Base-by-base conservation (phyloP, 2,113 vertebrate species). In the Piaya cayana region DNA sequence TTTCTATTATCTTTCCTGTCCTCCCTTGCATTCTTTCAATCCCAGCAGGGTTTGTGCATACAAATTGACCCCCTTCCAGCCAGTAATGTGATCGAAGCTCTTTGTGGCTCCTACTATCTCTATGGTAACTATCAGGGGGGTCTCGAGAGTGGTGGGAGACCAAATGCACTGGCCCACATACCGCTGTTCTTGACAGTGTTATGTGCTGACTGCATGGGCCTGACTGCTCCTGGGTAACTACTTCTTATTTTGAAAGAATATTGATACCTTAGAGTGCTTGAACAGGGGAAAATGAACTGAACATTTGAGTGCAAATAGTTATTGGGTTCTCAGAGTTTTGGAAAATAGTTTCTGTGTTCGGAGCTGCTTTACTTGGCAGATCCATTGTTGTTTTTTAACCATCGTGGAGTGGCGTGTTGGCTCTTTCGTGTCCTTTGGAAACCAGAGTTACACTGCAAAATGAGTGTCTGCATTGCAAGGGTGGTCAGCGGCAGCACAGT, bases 111-210 rank as follows among this genome's bases (percentile, higher is more conserved):
- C 96, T 68, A 17, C 96, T 93, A 95, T 97, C 96, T 97, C 97
- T 97, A 96, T 97, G 97, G 97, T 97, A 97, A 97, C 97, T 97
- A 96, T 97, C 96, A 96, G 96, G 95, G 94, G 96, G 96, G 94
- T 96, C 95, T 97, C 21, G 0, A 64, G 90, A 55, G 90, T 78
- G 86, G 53, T 95, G 86, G 47, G 88, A 93, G 88, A 96, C 90
- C 95, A 89, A 76, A 42, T 14, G 95, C 91, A 84, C 81, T 6
- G 6, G 88, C 87, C 96, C 95, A 93, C 13, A 5, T 79, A 75
- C 94, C 92, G 89, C 52, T 92, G 96, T 53, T 93, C 95, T 64
- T 89, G 85, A 88, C 88, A 32, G 70, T 1, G 1, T 37, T 90
- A 45, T 5, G 16, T 58, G 79, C 87, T 91, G 92, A 70, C 92